Percentiles rank a stretch among this genome's conserved stretches.
phyloP scores from a whole-genome alignment of 2,888 invertebrate genomes.

The Isoperla grammatica region DNA sequence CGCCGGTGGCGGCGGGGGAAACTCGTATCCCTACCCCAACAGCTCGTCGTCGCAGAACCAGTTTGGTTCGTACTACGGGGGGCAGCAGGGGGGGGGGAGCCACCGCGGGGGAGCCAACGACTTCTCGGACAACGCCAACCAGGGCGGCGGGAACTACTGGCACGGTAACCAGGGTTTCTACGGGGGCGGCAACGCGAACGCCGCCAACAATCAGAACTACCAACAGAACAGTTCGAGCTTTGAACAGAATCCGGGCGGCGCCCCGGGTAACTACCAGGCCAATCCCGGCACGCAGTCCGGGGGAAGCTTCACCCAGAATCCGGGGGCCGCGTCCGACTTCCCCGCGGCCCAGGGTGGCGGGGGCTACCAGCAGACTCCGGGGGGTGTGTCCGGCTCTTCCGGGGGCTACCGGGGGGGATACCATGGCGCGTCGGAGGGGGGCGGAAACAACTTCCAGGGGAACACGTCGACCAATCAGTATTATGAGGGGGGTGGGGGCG shows the following conservation, averaged over 20 bases:
- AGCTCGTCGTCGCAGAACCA: background rate
- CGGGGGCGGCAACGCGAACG: background rate
- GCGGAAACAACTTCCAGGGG: too few relatives aligned
- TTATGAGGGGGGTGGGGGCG: conserved; percentile 1
- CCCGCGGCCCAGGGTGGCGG: too few relatives aligned
- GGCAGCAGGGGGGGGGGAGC: background rate
- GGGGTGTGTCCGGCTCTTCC: too few relatives aligned
- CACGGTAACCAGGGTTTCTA: background rate
- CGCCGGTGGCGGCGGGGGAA: background rate
- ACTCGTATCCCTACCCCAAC: conserved; percentile 1
- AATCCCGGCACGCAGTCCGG: conserved; percentile 3
- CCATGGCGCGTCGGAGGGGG: background rate
- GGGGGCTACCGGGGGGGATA: background rate
- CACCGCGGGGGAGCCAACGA: background rate
- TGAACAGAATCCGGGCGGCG: background rate
- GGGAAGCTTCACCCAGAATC: conserved; percentile 2
- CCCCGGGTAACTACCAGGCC: background rate
- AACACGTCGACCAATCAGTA: conserved; percentile 1
- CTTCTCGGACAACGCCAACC: background rate
- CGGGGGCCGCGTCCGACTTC: background rate
- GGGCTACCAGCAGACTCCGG: too few relatives aligned
- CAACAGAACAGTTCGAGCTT: too few relatives aligned
- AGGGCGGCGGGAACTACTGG: conserved; percentile 6
- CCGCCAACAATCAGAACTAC: too few relatives aligned
- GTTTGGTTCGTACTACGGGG: background rate